Evolutionary conservation across 2,888 invertebrate species (phyloP), one percentile per base, ranked within the genome.

Genomic region (Escarpia spicata): DNA sequence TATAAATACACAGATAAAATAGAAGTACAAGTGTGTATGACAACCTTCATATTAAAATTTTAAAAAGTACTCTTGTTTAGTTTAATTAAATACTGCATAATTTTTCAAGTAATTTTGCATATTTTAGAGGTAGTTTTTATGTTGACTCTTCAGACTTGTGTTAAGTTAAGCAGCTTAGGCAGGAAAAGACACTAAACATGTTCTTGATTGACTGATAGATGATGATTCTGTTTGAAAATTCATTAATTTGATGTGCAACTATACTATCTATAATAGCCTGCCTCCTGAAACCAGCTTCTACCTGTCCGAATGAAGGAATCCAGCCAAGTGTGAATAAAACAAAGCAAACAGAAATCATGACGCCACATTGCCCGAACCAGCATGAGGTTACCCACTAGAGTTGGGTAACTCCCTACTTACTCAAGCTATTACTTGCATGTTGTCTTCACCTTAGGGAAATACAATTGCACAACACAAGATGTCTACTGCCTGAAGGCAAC

Each of bases 401-500:
- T 75, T 75, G 75, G 19, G 75, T 75, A 75, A 75, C 75, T 75
- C 75, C 26, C 75, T 75, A 75, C 75, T 75, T 75, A 75, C 26
- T 75, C 19, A 26, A 6, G 75, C 75, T 75, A 75, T 75, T 75
- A 75, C 75, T 75, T 75, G 75, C 75, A 75, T 26, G 75, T 26
- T 75, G 19, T 75, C 75, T 75, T 75, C 75, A 75, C 75, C 75
- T 75, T 75, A 75, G 75, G 75, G 75, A 75, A 75, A 75, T 75
- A 19, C 75, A 75, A n/a, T 6, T 19, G 8, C 75, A 75, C 75
- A 19, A 75, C 6, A 75, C 75, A 75, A 75, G 75, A 75, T 26
- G 75, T 26, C 75, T n/a, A 4, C n/a, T 19, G 75, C 75, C 75
- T 75, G 75, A 1, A 75, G 75, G 75, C 26, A 26, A 75, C 75